A percentile compares a stretch with the other conserved stretches of the same genome.
phyloP scores from a whole-genome alignment of 2,113 vertebrate species.

The Hyaena hyaena region DNA sequence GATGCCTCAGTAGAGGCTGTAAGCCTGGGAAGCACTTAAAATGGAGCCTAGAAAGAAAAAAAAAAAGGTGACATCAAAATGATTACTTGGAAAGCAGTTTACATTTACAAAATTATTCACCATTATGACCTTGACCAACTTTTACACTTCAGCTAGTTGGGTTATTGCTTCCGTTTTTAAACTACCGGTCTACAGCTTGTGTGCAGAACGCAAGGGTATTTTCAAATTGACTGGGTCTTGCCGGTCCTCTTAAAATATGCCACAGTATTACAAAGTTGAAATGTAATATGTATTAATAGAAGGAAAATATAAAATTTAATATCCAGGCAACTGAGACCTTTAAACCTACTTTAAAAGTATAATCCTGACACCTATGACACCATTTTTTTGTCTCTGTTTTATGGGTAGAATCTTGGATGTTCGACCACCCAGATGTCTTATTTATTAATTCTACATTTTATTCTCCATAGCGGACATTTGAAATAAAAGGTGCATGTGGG shows the following conservation, averaged over 20 bases:
- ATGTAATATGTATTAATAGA: constrained; percentile 69
- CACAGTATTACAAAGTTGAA: constrained; percentile 59
- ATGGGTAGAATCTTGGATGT: constrained; percentile 18
- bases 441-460: constrained; percentile 50
- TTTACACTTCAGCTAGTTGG: background rate
- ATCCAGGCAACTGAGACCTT: constrained; percentile 71
- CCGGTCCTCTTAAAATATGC: constrained; percentile 17
- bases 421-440: constrained; percentile 28
- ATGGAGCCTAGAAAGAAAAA: background rate
- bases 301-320: constrained; percentile 80
- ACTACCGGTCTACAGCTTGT: background rate
- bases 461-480: constrained; percentile 27
- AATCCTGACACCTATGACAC: constrained; percentile 66
- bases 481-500: constrained; percentile 53
- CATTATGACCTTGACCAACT: constrained; percentile 28
- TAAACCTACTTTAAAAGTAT: constrained; percentile 72
- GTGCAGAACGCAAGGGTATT: constrained; percentile 51
- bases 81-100: constrained; percentile 37
- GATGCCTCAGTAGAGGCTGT: background rate
- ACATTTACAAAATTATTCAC: background rate
- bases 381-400: constrained; percentile 66
- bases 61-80: background rate
- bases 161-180: constrained; percentile 11
- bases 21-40: constrained; percentile 18
- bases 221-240: constrained; percentile 62